phyloP scores from a whole-genome alignment of 1,140 invertebrate genomes.

The Heliconius himera region DNA sequence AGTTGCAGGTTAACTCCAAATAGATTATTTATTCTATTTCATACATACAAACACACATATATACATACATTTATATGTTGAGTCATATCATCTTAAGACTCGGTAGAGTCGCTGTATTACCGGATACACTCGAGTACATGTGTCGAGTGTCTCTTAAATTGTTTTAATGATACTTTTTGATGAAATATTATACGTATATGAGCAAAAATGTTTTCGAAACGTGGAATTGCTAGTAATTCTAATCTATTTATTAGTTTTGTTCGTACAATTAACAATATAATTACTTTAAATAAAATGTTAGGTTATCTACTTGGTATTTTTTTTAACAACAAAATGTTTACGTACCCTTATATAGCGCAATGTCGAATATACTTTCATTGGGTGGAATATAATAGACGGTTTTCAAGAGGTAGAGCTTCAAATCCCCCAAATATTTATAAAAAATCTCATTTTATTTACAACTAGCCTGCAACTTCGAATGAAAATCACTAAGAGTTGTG shows the following conservation, averaged over 20 bases:
- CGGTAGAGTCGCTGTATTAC: slow-evolving; percentile 20
- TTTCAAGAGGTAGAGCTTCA: too few species aligned
- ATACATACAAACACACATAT: background rate
- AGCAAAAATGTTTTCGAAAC: background rate
- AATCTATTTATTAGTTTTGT: background rate
- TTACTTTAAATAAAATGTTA: background rate
- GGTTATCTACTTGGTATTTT: background rate
- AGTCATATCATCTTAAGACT: slow-evolving; percentile 1
- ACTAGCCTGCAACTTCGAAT: too few species aligned
- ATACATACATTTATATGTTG: background rate
- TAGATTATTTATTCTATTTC: too few species aligned
- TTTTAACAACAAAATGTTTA: too few species aligned
- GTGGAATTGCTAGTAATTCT: background rate
- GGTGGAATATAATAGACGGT: too few species aligned
- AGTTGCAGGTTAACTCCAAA: too few species aligned
- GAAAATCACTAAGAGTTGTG: too few species aligned
- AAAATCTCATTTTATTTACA: too few species aligned
- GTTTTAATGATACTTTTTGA: slow-evolving; percentile 63
- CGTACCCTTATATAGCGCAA: too few species aligned
- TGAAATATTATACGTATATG: slow-evolving; percentile 38
- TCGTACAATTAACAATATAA: background rate
- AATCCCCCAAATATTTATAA: too few species aligned
- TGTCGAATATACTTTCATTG: too few species aligned
- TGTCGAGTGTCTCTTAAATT: slow-evolving; percentile 47
- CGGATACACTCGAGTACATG: slow-evolving; percentile 44